phyloP scores from a whole-genome alignment of 1,140 invertebrate genomes.

The Latrodectus geometricus region DNA sequence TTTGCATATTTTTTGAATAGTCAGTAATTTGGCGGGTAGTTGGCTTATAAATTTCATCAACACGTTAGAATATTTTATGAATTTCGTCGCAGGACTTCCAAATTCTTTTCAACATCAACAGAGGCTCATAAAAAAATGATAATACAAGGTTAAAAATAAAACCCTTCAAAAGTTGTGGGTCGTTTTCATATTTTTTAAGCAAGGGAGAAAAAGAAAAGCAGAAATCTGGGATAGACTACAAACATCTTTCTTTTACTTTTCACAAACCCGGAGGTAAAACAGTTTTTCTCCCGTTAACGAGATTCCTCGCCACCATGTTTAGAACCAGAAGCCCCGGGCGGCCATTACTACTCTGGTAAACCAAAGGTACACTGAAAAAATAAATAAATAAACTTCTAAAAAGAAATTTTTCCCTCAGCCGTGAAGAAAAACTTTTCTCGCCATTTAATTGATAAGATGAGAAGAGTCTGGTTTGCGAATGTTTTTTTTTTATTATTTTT shows the following conservation, averaged over 20 bases:
- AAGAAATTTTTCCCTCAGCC: constrained; percentile 22
- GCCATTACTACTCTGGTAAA: constrained; percentile 52
- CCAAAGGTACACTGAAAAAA: constrained; percentile 37
- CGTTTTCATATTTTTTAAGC: neutral
- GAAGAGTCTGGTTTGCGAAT: constrained; percentile 2
- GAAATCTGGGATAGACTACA: constrained; percentile 38
- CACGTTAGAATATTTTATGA: too few relatives aligned
- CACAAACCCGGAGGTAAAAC: constrained; percentile 1
- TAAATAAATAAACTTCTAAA: neutral
- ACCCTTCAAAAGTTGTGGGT: neutral
- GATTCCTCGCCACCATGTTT: constrained; percentile 17
- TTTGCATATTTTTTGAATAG: too few relatives aligned
- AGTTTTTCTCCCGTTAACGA: constrained; percentile 51
- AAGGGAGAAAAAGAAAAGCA: constrained; percentile 2
- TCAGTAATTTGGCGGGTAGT: too few relatives aligned
- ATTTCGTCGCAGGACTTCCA: too few relatives aligned
- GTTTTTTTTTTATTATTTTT: constrained; percentile 9
- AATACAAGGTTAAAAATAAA: neutral
- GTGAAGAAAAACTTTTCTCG: constrained; percentile 41
- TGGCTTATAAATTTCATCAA: too few relatives aligned
- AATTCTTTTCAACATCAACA: too few relatives aligned
- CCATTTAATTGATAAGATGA: constrained; percentile 61
- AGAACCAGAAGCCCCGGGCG: constrained; percentile 33
- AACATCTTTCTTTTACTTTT: constrained; percentile 16
- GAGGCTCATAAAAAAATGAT: neutral